These are phyloP conservation scores for Speoplatyrhinus poulsoni DNA, from an alignment of 2,113 vertebrate species.

Conservation along the genomic window DNA sequence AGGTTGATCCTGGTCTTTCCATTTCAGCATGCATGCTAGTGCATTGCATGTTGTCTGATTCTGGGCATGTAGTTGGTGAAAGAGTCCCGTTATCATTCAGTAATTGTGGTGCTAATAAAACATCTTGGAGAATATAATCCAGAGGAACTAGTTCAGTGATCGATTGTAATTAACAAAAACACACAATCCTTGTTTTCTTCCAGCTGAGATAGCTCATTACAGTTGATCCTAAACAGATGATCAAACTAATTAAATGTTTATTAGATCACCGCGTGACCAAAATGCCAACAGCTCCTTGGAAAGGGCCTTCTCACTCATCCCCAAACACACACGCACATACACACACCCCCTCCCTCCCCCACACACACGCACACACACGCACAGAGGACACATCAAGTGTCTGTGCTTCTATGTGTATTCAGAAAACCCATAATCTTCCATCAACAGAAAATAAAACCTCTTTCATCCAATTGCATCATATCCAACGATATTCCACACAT, in stretches of 20 bases:
- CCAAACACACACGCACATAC: no score
- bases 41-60: not conserved
- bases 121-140: not conserved
- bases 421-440: slow-evolving; percentile 23
- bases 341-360: no score
- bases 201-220: slow-evolving; percentile 11
- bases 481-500: slow-evolving; percentile 20
- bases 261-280: slow-evolving; percentile 15
- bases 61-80: not conserved
- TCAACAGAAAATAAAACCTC: slow-evolving; percentile 23
- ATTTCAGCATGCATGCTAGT: no score
- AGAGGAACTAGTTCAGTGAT: not conserved
- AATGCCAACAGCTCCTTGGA: slow-evolving; percentile 9
- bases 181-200: slow-evolving; percentile 6
- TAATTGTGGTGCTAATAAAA: not conserved
- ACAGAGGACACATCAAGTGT: no score
- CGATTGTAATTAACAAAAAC: slow-evolving; percentile 2
- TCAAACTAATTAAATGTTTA: slow-evolving; percentile 24
- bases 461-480: slow-evolving; percentile 61
- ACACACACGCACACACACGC: no score
- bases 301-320: not conserved
- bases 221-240: slow-evolving; percentile 23
- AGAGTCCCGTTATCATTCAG: not conserved
- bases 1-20: no score
- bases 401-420: not conserved